Percentiles rank a stretch among this genome's conserved stretches.
phyloP scores from a whole-genome alignment of 2,888 invertebrate species.

The Ormyrus thymus region DNA sequence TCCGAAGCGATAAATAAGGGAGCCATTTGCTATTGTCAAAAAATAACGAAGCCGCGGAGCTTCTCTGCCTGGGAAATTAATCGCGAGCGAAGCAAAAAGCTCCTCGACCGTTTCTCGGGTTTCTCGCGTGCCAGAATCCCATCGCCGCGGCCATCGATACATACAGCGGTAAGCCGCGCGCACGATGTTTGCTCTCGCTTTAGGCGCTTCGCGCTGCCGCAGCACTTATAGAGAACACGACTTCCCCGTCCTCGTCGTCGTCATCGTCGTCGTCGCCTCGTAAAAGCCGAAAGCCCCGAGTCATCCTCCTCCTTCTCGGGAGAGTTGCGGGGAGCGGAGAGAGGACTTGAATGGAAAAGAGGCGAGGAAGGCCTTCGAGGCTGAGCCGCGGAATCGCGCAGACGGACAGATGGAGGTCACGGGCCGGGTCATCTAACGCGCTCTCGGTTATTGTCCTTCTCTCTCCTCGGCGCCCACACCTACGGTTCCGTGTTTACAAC shows the following conservation, averaged over 20 bases:
- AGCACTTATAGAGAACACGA: too few species aligned
- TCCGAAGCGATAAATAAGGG: slow-evolving; percentile 9
- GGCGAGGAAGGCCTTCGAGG: not conserved
- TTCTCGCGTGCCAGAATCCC: too few species aligned
- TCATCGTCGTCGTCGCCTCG: not conserved
- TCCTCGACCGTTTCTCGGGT: too few species aligned
- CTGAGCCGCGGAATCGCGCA: not conserved
- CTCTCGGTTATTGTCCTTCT: slow-evolving; percentile 13
- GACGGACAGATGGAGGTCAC: slow-evolving; percentile 33
- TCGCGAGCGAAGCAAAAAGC: too few species aligned
- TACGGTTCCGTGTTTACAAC: slow-evolving; percentile 69
- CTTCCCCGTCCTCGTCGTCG: not conserved
- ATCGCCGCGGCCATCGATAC: too few species aligned
- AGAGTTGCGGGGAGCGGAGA: not conserved
- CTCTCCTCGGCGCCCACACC: slow-evolving; percentile 57
- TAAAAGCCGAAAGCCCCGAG: slow-evolving; percentile 18
- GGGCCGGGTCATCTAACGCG: slow-evolving; percentile 10
- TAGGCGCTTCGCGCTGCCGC: too few species aligned
- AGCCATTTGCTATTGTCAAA: slow-evolving; percentile 1
- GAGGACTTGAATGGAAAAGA: not conserved
- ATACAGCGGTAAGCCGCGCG: too few species aligned
- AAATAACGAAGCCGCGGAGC: too few species aligned
- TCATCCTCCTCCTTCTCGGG: slow-evolving; percentile 13
- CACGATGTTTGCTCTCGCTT: too few species aligned
- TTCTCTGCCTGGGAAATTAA: too few species aligned